Evolutionary conservation across 1,140 invertebrate genomes (phyloP).

Genomic region (Metaphire vulgaris): DNA sequence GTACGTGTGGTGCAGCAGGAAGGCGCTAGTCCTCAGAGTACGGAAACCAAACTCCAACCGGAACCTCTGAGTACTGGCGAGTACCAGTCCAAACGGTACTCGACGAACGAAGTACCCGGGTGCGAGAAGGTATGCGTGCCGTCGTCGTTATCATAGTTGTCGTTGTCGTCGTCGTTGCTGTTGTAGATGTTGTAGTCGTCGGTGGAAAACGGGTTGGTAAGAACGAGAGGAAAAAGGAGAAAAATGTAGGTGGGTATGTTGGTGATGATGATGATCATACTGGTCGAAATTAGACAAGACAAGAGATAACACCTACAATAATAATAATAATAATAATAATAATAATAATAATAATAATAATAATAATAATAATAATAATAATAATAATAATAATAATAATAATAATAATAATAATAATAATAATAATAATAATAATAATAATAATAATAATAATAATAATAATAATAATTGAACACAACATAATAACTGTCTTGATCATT

Average conservation of each 20-base stretch:
- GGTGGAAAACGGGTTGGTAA: background rate
- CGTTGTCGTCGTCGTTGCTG: background rate
- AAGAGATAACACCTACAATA: background rate
- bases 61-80: background rate
- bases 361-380: no score
- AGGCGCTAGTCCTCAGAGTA: background rate
- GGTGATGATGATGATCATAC: conserved; percentile 12
- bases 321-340: background rate
- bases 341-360: no score
- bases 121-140: background rate
- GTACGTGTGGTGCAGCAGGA: background rate
- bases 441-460: no score
- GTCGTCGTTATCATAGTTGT: background rate
- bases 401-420: no score
- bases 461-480: no score
- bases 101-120: background rate
- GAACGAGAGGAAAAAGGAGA: background rate
- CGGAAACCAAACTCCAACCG: background rate
- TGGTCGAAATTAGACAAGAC: background rate
- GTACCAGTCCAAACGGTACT: background rate
- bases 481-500: no score
- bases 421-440: no score
- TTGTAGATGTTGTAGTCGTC: background rate
- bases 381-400: no score
- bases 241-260: background rate